Evolutionary conservation across 2,888 invertebrate species (phyloP).

Genomic region (Campopleginae sp.): DNA sequence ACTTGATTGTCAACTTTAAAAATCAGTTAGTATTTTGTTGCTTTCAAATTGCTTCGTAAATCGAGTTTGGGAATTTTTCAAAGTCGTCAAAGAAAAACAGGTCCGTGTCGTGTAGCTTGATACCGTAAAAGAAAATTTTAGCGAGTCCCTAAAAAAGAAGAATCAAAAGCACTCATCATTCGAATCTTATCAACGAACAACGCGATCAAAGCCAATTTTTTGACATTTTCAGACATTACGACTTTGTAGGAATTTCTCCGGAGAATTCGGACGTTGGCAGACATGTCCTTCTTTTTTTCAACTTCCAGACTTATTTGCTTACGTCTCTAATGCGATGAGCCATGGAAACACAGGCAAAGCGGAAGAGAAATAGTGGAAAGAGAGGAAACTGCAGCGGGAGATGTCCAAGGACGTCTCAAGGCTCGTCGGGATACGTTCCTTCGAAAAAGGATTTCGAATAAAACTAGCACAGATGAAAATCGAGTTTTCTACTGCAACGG

Average conservation of each 20-base stretch:
- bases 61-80: not conserved
- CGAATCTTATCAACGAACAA: not conserved
- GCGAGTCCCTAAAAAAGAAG: not conserved
- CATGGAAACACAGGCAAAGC: slow-evolving; percentile 21
- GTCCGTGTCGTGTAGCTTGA: not conserved
- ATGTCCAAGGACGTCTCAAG: slow-evolving; percentile 27
- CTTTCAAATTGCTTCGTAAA: not conserved
- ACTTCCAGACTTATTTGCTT: slow-evolving; percentile 49
- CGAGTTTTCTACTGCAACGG: slow-evolving; percentile 68
- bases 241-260: not conserved
- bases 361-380: slow-evolving; percentile 1
- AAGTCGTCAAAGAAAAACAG: not conserved
- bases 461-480: slow-evolving; percentile 69
- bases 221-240: slow-evolving; percentile 1
- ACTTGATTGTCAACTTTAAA: not conserved
- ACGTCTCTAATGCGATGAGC: slow-evolving; percentile 41
- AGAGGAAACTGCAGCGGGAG: not conserved
- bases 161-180: not conserved
- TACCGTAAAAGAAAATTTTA: not conserved
- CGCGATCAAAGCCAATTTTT: slow-evolving; percentile 23
- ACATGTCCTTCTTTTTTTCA: slow-evolving; percentile 17
- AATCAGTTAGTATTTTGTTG: not conserved
- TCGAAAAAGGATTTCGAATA: slow-evolving; percentile 27
- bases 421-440: slow-evolving; percentile 27
- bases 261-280: slow-evolving; percentile 51